Evolutionary conservation across 2,797 vertebrate genomes (phyloP), one percentile per base, ranked within the genome.

Genomic region (Morus bassanus): DNA sequence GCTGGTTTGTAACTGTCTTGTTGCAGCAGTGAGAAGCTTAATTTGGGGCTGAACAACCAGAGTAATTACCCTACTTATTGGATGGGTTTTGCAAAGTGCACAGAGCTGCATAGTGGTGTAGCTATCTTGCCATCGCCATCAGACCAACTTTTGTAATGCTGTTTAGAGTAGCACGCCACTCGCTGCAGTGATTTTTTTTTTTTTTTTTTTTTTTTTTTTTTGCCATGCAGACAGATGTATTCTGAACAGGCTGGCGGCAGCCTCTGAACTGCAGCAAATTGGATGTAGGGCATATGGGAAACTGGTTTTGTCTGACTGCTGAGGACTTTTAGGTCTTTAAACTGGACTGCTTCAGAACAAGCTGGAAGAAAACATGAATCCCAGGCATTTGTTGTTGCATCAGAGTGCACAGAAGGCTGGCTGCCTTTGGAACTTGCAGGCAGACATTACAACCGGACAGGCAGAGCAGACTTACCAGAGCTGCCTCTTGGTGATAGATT

Each of bases 31-130:
- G 6, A 65, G 35, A 67, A 89, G 7, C 43, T 72, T 73, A 10
- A 39, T 87, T 81, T 85, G 39, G 30, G 56, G 22, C 24, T 56
- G 56, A 89, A 51, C 30, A 72, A 28, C 24, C 41, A 50, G 11
- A 43, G 19, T 43, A 59, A 59, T 76, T 46, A 18, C 19, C 19
- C 11, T 69, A 0, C n/a, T 48, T 91, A 13, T 3, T 51, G 56
- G 15, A 2, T 70, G 22, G 12, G 15, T 80, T 77, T 73, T 91
- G 28, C 30, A 18, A 12, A 79, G 43, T 30, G 24, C 21, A 10
- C 25, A 50, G 37, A 76, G 45, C 33, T 88, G 15, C 0, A 0
- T 8, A 4, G 31, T 37, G 14, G 4, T 76, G 14, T 41, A 39
- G 30, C 41, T 78, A 3, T 33, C 13, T 60, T 78, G 27, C 23